Base-by-base conservation (phyloP, 2,888 invertebrate species). In the Drosophila prolongata region DNA sequence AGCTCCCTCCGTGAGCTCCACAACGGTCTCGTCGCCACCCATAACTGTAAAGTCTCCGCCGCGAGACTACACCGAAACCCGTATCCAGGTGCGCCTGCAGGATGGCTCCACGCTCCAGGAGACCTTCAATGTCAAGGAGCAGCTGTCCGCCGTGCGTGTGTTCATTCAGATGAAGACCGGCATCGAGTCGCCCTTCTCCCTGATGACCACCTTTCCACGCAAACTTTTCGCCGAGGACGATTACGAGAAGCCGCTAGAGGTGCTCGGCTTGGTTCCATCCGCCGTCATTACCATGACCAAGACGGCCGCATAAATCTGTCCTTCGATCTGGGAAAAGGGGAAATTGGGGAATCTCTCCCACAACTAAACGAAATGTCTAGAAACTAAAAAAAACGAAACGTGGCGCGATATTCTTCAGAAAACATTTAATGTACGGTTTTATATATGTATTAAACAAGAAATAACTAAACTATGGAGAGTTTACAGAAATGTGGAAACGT, bases 201-300 rank as follows among this genome's bases (percentile, higher is more conserved):
- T 98, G 67, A 96, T 96, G 71, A 98, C 98, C 2, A 95, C 95
- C 88, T 99, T 97, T 93, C 98, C 99, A 14, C 95, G 95, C 90
- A 97, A 96, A 92, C 94, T 98, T 76, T 98, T 98, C 91, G 94
- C 94, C 3, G 94, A 93, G 1, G 97, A 97, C 1, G 98, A 99
- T 90, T 98, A 97, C 92, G 96, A 97, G 67, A 95, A 95, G 90
- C 97, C 98, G 0, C 93, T 99, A 75, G 95, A 96, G 78, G 94
- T 95, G 77, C 94, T 99, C 94, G 97, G 96, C 89, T 93, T 97
- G 83, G 96, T 96, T 44, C 97, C 97, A 30, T 95, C 96, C 40
- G 97, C 97, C 56, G 97, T 97, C 19, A 79, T 92, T 16, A 83
- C 92, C 19, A 80, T 83, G 83, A 86, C 86, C 42, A 86, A 83